Evolutionary conservation across 2,888 invertebrate genomes (phyloP), one percentile per base, ranked within the genome.

Genomic region (Eulithis testata): DNA sequence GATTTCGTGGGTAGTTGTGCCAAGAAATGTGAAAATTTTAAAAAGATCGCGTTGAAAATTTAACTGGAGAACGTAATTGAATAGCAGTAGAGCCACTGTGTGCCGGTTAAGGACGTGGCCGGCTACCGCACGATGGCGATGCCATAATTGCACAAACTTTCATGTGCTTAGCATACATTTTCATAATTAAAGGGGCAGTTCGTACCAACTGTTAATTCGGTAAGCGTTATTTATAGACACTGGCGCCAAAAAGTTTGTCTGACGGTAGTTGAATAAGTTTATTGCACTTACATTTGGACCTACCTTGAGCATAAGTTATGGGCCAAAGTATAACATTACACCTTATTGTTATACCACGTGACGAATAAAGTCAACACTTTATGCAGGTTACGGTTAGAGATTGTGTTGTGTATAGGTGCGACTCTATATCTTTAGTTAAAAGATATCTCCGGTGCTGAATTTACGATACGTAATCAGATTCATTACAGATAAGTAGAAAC

Each of bases 121-220:
- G 82, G 83, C 84, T 84, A 81, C 85, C 82, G 86, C 84, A 82
- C 82, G 82, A 80, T 76, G 84, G 81, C 86, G 79, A 80, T 80
- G 83, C 82, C 86, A 87, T 91, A 91, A 91, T 91, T 91, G 90
- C 91, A 89, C 85, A 88, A 91, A 92, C 90, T 91, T 92, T 90
- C 91, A 88, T 91, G 90, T 89, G 90, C 91, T 89, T 83, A 84
- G 91, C 92, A 91, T 92, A 92, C 88, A 91, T 92, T 91, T 91
- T 91, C 90, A 91, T 92, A 91, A 91, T 91, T 90, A 91, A 89
- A 90, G 88, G 86, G 87, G 84, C 86, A 87, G 87, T 87, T 89
- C 83, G 81, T 87, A 86, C 87, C 88, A 87, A 90, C 87, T 88
- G 87, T 81, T 79, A 77, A 82, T 81, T 80, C 80, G 76, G 76